Evolutionary conservation across 2,113 vertebrate species (phyloP), one percentile per base, ranked within the genome.

Genomic region (Macroglossus sobrinus): DNA sequence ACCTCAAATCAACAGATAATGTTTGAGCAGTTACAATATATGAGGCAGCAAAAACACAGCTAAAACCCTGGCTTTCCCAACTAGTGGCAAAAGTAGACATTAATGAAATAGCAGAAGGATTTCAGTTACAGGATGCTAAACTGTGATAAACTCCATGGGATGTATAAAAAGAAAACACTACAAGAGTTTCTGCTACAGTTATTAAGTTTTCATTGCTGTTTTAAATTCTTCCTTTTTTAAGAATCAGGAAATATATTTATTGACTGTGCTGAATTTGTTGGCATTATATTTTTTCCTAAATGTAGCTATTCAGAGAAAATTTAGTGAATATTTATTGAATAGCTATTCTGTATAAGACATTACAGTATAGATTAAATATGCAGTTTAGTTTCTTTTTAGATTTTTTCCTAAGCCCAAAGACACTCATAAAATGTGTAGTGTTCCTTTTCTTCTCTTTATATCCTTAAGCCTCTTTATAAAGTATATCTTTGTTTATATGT

Each of bases 161-260:
- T 22, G 7, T 3, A 9, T 45, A 47, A 53, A 61, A 86, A 38
- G 16, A 47, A 50, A 66, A 82, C 50, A 40, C 75, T 53, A 4
- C 11, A 47, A 7, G 74, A 81, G 30, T 82, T 53, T 35, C n/a
- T 63, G 22, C 53, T 87, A 9, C 7, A 26, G 40, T 35, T 61
- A 57, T 3, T 69, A 75, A 35, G 10, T 50, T 89, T 72, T 57
- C 63, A 59, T 59, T 82, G 40, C 50, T 74, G 12, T 53, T 89
- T 95, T 61, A 57, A 90, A 87, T 57, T 93, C 53, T 93, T 97
- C 59, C 21, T 28, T 59, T 96, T 92, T 75, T 21, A 94, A 92
- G 22, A 40, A 95, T 87, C 69, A 53, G 64, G 57, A 95, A 85
- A 66, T 47, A 50, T 84, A 85, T 81, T 96, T 90, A 76, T 55